Evolutionary conservation across 1,140 invertebrate species (phyloP), one percentile per base, ranked within the genome.

Genomic region (Neuroterus valhalla): DNA sequence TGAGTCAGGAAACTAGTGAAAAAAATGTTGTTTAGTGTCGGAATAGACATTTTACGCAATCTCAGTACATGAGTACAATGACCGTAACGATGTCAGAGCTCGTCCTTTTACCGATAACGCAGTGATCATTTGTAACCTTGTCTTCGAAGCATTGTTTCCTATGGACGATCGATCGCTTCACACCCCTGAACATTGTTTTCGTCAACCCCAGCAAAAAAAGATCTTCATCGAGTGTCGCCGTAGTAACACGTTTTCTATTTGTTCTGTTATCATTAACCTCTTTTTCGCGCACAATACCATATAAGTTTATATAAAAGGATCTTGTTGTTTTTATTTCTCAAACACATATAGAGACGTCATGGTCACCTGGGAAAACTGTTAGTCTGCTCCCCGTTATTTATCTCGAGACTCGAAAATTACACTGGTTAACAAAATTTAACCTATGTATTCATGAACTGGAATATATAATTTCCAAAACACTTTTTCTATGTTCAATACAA

Each of bases 111-210:
- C 74, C 66, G 80, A 81, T 81, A 81, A 81, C 75, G 74, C 73
- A 21, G 44, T 15, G 75, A 81, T 81, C 80, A 81, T 81, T 81
- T 81, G 75, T 78, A 77, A 81, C 73, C 50, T 72, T 71, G 75
- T 78, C 74, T 71, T 52, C 75, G 71, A 81, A 77, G 77, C 75
- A 79, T 81, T 81, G 80, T 81, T 81, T 81, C 71, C 74, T 62
- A 76, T 70, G 48, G 55, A 46, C 52, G 74, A 79, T 79, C 77
- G 77, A 81, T 81, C 77, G 77, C 70, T 66, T 66, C 74, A 81
- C 77, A 79, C 74, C 79, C 77, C 77, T 73, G 69, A 67, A 72
- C 70, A 81, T 81, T 81, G 79, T 81, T 81, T 78, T 81, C 79
- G 74, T 68, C 68, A 70, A 78, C 71, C 74, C 52, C 48, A 48